Percentiles rank a stretch among this genome's conserved stretches.
phyloP scores from a whole-genome alignment of 2,888 invertebrate genomes.

The Hydrotaea diabolus region DNA sequence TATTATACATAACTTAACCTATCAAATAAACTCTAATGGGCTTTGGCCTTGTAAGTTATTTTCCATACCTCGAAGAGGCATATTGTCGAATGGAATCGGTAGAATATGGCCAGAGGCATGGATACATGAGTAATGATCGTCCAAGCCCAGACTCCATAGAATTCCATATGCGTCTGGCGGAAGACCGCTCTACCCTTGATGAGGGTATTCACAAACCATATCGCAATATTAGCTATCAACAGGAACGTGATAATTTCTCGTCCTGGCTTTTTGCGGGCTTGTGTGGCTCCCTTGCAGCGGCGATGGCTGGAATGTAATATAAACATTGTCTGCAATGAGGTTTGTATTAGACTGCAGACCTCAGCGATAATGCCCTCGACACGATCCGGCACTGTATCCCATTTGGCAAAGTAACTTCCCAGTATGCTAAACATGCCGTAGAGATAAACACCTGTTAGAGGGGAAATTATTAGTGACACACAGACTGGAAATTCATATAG shows the following conservation, averaged over 20 bases:
- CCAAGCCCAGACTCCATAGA: slow-evolving; percentile 95
- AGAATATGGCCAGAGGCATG: slow-evolving; percentile 94
- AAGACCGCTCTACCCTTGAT: slow-evolving; percentile 92
- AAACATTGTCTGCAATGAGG: slow-evolving; percentile 89
- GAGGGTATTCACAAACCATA: slow-evolving; percentile 92
- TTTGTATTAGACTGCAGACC: slow-evolving; percentile 88
- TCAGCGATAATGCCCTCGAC: slow-evolving; percentile 87
- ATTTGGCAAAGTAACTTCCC: slow-evolving; percentile 81
- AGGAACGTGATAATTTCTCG: slow-evolving; percentile 93
- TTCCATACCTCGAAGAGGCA: slow-evolving; percentile 97
- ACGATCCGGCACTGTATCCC: slow-evolving; percentile 81
- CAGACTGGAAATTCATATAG: neutral
- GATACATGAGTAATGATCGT: slow-evolving; percentile 94
- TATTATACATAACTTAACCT: neutral
- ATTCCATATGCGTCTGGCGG: slow-evolving; percentile 89
- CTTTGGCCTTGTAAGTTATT: slow-evolving; percentile 88
- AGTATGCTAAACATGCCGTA: slow-evolving; percentile 94
- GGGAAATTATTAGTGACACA: neutral
- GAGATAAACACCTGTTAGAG: slow-evolving; percentile 85
- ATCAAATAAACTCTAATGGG: slow-evolving; percentile 53
- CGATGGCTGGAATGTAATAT: slow-evolving; percentile 89
- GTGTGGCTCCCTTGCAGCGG: slow-evolving; percentile 86
- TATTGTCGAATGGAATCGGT: slow-evolving; percentile 94
- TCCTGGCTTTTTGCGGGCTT: slow-evolving; percentile 89
- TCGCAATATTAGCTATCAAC: slow-evolving; percentile 89